Evolutionary conservation across 2,797 vertebrate genomes (phyloP).

Genomic region (Numenius phaeopus): DNA sequence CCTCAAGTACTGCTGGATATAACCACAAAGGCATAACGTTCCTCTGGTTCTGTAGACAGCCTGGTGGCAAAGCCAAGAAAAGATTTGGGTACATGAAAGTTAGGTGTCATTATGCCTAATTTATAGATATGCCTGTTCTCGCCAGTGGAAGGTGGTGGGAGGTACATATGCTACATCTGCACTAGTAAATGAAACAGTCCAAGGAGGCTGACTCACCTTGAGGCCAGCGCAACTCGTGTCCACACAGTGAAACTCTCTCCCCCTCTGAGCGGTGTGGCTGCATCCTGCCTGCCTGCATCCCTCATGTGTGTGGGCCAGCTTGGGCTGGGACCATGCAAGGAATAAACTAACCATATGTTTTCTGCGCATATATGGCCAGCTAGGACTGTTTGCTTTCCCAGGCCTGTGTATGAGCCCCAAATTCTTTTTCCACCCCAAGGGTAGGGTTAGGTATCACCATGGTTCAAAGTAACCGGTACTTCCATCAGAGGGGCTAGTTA

Average conservation of each 20-base stretch:
- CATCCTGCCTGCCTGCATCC: neutral
- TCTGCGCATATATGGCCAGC: neutral
- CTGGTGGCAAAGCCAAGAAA: neutral
- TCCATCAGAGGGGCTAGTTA: neutral
- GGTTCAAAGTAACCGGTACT: neutral
- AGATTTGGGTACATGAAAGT: neutral
- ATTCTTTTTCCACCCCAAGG: neutral
- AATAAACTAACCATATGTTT: neutral
- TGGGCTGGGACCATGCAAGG: neutral
- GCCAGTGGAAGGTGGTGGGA: neutral
- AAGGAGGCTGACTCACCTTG: no score
- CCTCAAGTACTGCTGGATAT: neutral
- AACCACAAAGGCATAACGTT: neutral
- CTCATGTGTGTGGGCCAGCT: neutral
- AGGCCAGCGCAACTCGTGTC: neutral
- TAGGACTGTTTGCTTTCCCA: neutral
- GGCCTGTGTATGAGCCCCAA: neutral
- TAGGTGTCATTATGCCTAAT: neutral
- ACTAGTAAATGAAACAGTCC: neutral
- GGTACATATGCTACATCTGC: neutral
- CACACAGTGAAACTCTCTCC: neutral
- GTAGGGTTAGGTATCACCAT: neutral
- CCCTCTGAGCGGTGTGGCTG: neutral
- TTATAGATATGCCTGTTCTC: neutral
- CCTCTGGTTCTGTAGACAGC: neutral